Percentiles rank a stretch among this genome's conserved stretches.
These are phyloP conservation scores for Solenodon paradoxus DNA, from an alignment of 2,113 vertebrate genomes.

Conservation along the genomic window DNA sequence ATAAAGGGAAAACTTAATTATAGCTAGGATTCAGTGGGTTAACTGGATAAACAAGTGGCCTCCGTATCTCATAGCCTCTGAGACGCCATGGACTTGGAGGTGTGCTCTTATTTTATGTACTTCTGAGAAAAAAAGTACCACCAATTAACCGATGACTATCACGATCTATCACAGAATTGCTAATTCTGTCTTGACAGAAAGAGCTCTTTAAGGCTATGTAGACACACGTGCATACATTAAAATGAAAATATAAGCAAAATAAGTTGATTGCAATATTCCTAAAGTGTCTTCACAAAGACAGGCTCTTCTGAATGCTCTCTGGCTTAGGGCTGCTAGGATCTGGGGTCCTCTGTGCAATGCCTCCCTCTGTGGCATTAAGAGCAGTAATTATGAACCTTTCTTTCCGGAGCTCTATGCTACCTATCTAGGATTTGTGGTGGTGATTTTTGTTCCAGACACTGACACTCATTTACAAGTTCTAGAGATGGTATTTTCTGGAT, in stretches of 20 bases:
- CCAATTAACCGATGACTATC: conserved; percentile 29
- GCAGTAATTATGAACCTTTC: not conserved
- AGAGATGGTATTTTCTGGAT: not conserved
- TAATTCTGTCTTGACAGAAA: conserved; percentile 18
- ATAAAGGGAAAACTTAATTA: conserved; percentile 66
- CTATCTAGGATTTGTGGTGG: not conserved
- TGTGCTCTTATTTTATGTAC: not conserved
- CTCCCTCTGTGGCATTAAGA: not conserved
- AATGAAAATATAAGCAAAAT: conserved; percentile 42
- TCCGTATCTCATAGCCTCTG: not conserved
- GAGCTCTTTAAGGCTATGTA: not conserved
- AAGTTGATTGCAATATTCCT: not conserved
- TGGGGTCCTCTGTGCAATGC: not conserved
- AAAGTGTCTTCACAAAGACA: not conserved
- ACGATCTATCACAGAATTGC: conserved; percentile 23
- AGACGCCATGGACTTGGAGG: conserved; percentile 34
- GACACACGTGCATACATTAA: not conserved
- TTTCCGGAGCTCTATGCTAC: not conserved
- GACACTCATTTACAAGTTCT: not conserved
- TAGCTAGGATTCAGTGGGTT: conserved; percentile 44
- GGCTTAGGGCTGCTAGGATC: not conserved
- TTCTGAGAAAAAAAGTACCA: not conserved
- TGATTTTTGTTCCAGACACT: not conserved
- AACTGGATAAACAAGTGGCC: conserved; percentile 14
- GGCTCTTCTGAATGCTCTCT: not conserved